These are phyloP conservation scores for Belonocnema kinseyi DNA, from an alignment of 1,140 invertebrate species.

Conservation along the genomic window DNA sequence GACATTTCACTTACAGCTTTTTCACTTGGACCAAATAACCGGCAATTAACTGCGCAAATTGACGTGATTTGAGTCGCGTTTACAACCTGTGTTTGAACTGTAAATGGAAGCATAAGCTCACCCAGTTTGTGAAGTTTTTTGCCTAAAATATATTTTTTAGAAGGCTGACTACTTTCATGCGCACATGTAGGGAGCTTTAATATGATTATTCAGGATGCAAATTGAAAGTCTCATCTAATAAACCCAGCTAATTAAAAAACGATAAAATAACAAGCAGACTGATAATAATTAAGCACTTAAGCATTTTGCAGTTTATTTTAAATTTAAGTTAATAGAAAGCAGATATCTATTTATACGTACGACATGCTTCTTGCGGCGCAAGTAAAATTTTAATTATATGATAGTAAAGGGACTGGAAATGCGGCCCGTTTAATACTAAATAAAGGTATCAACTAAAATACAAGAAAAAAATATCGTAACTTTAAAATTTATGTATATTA, in stretches of 20 bases:
- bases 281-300: background rate
- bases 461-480: too few species aligned
- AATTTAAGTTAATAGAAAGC: background rate
- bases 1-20: slow-evolving; percentile 9
- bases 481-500: too few species aligned
- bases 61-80: background rate
- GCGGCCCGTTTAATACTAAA: too few species aligned
- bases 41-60: slow-evolving; percentile 3
- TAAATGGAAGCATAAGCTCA: background rate
- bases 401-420: too few species aligned
- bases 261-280: background rate
- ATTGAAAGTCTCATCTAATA: background rate
- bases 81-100: background rate
- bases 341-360: too few species aligned
- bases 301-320: background rate
- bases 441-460: too few species aligned
- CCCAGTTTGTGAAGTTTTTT: background rate
- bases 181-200: background rate
- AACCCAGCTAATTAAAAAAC: background rate
- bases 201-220: background rate
- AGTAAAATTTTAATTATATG: too few species aligned
- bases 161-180: background rate
- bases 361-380: too few species aligned
- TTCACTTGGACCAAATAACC: background rate
- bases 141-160: background rate